phyloP scores from a whole-genome alignment of 2,797 vertebrate genomes.

The Euphonia xanthogaster region DNA sequence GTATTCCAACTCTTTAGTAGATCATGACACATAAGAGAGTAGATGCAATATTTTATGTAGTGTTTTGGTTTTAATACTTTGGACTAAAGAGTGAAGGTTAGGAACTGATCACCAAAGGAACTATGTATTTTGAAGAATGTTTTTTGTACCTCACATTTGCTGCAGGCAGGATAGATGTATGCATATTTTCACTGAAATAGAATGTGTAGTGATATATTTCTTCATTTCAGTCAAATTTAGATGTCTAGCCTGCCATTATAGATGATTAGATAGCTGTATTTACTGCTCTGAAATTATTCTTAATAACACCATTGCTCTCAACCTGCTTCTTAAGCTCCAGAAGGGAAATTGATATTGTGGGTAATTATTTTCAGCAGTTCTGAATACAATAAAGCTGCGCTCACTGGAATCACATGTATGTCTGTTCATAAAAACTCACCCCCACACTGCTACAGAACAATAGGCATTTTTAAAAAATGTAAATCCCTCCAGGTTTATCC shows the following conservation, averaged over 20 bases:
- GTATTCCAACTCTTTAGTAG: not conserved
- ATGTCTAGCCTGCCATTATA: not conserved
- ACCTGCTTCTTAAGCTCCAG: not conserved
- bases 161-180: not conserved
- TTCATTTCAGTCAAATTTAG: slow-evolving; percentile 25
- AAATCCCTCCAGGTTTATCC: not conserved
- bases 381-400: not conserved
- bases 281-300: slow-evolving; percentile 23
- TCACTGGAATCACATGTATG: not conserved
- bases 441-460: not conserved
- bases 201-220: not conserved
- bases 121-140: not conserved
- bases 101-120: not conserved
- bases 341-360: not conserved
- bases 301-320: slow-evolving; percentile 6
- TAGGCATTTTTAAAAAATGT: not conserved
- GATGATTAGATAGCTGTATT: not conserved
- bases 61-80: not conserved
- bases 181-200: not conserved
- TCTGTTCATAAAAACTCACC: not conserved
- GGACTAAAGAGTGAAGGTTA: not conserved
- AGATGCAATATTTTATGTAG: not conserved
- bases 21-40: not conserved
- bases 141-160: not conserved
- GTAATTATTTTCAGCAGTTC: slow-evolving; percentile 29